Evolutionary conservation across 2,113 vertebrate species (phyloP), one percentile per base, ranked within the genome.

Genomic region (Notechis scutatus): DNA sequence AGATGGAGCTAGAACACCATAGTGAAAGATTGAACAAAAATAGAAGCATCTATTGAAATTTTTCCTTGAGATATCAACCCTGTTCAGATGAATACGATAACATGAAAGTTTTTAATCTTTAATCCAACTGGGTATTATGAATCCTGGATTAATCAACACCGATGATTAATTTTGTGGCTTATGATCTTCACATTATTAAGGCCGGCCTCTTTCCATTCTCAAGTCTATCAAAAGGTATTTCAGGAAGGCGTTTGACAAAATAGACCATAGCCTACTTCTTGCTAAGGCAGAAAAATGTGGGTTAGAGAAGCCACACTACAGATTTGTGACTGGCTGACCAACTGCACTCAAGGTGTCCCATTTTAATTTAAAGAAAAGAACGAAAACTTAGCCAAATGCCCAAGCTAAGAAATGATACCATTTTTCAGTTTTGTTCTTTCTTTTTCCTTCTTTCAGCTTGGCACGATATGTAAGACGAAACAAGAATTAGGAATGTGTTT

Each of bases 401-500:
- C 45, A 96, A 94, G 86, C 94, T 64, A 93, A 93, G 86, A 96
- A 96, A 94, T 93, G 18, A 95, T 97, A 95, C 92, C n/a, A 61
- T 94, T 94, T 96, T 95, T 86, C 91, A 91, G 91, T 94, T 93
- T 54, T 81, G 7, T 94, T 74, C 92, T 74, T 92, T 47, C 88
- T 57, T 26, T 18, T 45, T 20, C 7, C 23, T 45, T 45, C 29
- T 6, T 94, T 92, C 92, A 90, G 91, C 59, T 3, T 94, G 56
- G 92, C 89, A 93, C 0, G 92, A 90, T 95, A 95, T 91, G 92
- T 94, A 92, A 97, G 94, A 69, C 20, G 29, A 86, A 86, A 42
- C 91, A 96, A 95, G 94, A 94, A 92, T 95, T 94, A 92, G 96
- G 89, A 94, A 96, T 93, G 94, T 96, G 95, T 96, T 97, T 97